A percentile compares a stretch with the other conserved stretches of the same genome.
phyloP scores from a whole-genome alignment of 1,140 invertebrate species.

The Drosophila albomicans region DNA sequence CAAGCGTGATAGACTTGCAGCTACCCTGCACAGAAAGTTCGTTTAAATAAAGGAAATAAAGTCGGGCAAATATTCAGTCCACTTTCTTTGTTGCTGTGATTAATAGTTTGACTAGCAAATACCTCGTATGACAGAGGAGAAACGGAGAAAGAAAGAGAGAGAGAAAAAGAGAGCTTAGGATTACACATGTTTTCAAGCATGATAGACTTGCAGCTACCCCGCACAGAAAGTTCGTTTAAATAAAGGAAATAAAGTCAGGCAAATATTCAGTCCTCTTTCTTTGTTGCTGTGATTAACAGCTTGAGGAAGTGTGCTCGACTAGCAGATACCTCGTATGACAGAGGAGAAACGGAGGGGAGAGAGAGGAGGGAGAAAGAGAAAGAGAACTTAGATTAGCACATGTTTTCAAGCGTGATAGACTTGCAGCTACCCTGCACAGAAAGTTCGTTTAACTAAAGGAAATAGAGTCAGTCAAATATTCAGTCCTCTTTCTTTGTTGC shows the following conservation, averaged over 20 bases:
- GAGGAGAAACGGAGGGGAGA: not conserved
- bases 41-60: no score
- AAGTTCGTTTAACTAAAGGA: not conserved
- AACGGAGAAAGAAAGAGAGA: not conserved
- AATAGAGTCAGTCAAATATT: no score
- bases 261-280: no score
- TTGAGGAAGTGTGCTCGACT: constrained; percentile 1
- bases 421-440: not conserved
- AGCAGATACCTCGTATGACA: not conserved
- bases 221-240: not conserved
- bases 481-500: no score
- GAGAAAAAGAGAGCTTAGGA: not conserved
- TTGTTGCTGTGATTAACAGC: no score
- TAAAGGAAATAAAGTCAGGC: no score
- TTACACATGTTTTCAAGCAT: not conserved
- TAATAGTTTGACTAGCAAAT: not conserved
- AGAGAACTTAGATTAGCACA: not conserved
- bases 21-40: not conserved
- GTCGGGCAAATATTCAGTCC: no score
- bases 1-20: not conserved
- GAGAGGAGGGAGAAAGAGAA: not conserved
- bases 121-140: not conserved
- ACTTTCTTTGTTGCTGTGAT: no score
- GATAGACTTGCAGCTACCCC: not conserved
- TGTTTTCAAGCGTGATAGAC: not conserved